Base-by-base conservation (phyloP, 1,140 invertebrate genomes). In the Heliconius congener region DNA sequence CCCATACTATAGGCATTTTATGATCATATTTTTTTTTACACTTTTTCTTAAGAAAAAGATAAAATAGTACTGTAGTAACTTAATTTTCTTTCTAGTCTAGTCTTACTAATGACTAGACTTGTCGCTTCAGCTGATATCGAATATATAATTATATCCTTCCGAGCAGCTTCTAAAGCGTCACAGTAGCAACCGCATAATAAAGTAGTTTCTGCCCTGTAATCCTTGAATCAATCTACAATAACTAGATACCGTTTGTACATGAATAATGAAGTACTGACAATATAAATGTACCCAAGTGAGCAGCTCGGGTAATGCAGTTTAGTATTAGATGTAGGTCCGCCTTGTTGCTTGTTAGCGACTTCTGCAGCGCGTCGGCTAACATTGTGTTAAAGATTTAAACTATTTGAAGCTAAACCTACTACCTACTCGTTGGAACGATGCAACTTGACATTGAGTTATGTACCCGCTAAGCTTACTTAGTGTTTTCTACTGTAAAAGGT, bases 371-470 rank as follows among this genome's bases (percentile, higher is more conserved):
- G 39, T 55, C 55, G 55, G 27, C 85, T 87, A 89, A 86, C 85
- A 89, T 88, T 88, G 85, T 91, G 85, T 86, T 89, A 84, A 87
- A 90, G 84, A 89, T 90, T 87, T 88, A 87, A 89, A 89, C 85
- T 89, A 85, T 88, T 82, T 84, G 73, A 73, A 80, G 66, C 77
- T 66, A 77, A 78, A 84, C 79, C 82, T 82, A 73, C 71, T 77
- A 66, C 78, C 70, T 76, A 55, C 18, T 34, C 3, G 3, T 3
- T 42, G 6, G 42, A 66, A 60, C 79, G 81, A 72, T 82, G 77
- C 73, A 60, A 39, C 73, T 71, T 73, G 76, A 78, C 81, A 39
- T 82, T 82, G 81, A 82, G 77, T 77, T 74, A 79, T 82, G 72
- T 76, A 39, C 71, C 23, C 75, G 77, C 78, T 82, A 57, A 78